Evolutionary conservation across 2,888 invertebrate genomes (phyloP).

Genomic region (Dicyrtoma fusca): DNA sequence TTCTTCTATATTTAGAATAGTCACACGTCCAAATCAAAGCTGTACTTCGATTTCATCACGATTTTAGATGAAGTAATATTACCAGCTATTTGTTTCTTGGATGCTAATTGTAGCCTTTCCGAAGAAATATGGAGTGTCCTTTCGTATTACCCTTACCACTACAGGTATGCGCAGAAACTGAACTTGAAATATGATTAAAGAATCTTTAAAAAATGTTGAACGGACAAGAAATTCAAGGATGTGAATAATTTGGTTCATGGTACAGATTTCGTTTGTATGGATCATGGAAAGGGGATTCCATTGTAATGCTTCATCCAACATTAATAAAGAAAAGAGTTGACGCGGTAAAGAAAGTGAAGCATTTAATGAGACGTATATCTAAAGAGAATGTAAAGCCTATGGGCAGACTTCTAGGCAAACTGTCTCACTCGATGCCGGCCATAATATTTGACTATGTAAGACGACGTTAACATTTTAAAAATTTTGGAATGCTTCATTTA

Average conservation of each 20-base stretch:
- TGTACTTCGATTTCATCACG: conserved; percentile 82
- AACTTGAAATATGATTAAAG: background rate
- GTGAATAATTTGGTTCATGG: conserved; percentile 26
- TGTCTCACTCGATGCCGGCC: conserved; percentile 94
- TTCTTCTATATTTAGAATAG: conserved; percentile 16
- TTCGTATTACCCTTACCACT: conserved; percentile 83
- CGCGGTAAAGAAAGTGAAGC: conserved; percentile 87
- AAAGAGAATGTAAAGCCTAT: conserved; percentile 98
- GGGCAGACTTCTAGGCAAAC: conserved; percentile 92
- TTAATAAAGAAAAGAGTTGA: conserved; percentile 82
- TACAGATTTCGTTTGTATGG: conserved; percentile 83
- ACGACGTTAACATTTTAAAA: no score
- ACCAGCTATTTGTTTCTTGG: conserved; percentile 87
- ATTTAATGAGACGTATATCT: conserved; percentile 94
- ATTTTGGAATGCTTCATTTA: no score
- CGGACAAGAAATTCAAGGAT: background rate
- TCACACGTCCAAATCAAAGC: conserved; percentile 57
- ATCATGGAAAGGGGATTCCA: conserved; percentile 93
- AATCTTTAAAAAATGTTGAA: background rate
- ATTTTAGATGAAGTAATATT: conserved; percentile 85
- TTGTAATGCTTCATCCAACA: conserved; percentile 75
- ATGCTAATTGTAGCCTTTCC: conserved; percentile 92
- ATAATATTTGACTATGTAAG: conserved; percentile 94
- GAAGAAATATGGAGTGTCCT: conserved; percentile 94
- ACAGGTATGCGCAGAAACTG: conserved; percentile 68